Evolutionary conservation across 2,888 invertebrate species (phyloP).

Genomic region (Andrena camellia): DNA sequence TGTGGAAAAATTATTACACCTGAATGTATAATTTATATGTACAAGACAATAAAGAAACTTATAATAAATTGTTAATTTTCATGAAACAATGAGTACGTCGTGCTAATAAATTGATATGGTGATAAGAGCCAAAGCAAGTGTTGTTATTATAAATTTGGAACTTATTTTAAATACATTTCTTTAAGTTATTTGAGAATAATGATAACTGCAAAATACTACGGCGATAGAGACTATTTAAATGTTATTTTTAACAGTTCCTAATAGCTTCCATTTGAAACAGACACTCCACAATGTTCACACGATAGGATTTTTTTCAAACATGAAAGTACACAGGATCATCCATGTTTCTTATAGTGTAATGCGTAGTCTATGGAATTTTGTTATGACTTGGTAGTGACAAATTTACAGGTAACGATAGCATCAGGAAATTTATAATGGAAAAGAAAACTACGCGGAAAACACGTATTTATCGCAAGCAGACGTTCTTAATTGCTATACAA

Average conservation of each 20-base stretch:
- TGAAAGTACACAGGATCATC: not conserved
- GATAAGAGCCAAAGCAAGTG: not conserved
- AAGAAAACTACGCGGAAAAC: slow-evolving; percentile 65
- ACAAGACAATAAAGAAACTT: not conserved
- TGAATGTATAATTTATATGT: not conserved
- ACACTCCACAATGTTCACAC: not conserved
- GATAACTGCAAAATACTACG: not conserved
- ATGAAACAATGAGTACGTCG: not conserved
- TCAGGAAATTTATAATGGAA: slow-evolving; percentile 46
- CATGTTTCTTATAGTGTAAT: not conserved
- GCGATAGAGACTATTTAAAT: not conserved
- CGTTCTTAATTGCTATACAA: slow-evolving; percentile 75
- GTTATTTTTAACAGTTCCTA: not conserved
- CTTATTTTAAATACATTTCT: not conserved
- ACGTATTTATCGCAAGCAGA: slow-evolving; percentile 74
- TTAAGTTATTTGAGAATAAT: too few species aligned
- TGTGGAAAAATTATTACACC: too few species aligned
- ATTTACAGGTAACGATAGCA: not conserved
- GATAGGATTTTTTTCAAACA: not conserved
- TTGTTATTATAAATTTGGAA: not conserved
- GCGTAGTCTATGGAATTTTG: not conserved
- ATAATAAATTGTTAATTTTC: not conserved
- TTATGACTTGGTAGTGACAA: not conserved
- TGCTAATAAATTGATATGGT: not conserved
- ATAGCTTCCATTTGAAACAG: not conserved